Base-by-base conservation (phyloP, 2,888 invertebrate species). In the Celastrina argiolus region DNA sequence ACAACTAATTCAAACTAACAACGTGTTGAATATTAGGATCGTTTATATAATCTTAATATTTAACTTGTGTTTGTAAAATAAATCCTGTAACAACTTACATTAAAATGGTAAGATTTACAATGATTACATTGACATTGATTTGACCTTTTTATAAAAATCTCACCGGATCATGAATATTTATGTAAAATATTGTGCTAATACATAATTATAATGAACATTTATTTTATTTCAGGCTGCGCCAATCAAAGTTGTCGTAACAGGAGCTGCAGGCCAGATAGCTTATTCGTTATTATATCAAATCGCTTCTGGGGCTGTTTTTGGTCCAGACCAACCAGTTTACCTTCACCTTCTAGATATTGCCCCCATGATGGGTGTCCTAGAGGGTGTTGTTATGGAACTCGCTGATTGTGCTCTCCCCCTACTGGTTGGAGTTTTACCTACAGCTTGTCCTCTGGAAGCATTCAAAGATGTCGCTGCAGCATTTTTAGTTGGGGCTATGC, bases 261-360 rank as follows among this genome's bases (percentile, higher is more conserved):
- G 99, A 70, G 99, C 99, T 75, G 99, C 99, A 69, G 99, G 99
- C 18, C 99, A 99, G 91, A 99, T 99, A 75, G 99, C 98, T 69
- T 99, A 99, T 87, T 99, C 99, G 2, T 91, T 99, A 58, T 92
- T 99, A 14, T 97, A 97, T 82, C 97, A 98, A 91, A 94, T 99
- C 74, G 97, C 97, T 14, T 97, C 97, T 77, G 99, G 99, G 69
- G 96, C 97, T 83, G 98, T 99, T 0, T 99, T 99, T 84, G 99
- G 99, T 36, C 92, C 93, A 64, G 92, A 96, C 61, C 98, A 98
- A 87, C 95, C 96, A 0, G 92, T 99, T 28, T 95, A 94, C 80
- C 92, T 99, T 61, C 96, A 97, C 81, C 93, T 99, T 72, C 92
- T 99, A 75, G 99, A 99, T 91, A 99, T 99, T 78, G 95, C 96